These are phyloP conservation scores for Ceryle rudis DNA, from an alignment of 2,797 vertebrate species.

Conservation along the genomic window DNA sequence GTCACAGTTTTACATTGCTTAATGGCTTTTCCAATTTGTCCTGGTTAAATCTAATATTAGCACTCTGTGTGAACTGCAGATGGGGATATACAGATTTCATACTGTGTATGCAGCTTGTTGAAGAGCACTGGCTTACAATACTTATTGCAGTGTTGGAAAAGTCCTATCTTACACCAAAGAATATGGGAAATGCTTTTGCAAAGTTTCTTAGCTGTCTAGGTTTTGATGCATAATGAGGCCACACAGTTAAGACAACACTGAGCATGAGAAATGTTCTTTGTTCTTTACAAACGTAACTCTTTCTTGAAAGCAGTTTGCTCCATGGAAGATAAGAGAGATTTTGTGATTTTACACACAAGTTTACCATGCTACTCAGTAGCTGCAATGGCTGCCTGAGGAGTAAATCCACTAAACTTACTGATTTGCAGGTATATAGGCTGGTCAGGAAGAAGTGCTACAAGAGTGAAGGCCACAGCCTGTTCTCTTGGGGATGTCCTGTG, in stretches of 20 bases:
- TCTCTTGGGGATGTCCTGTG: not conserved
- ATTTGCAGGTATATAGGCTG: not conserved
- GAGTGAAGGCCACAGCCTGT: not conserved
- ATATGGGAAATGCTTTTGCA: not conserved
- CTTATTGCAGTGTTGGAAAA: not conserved
- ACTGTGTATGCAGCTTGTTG: not conserved
- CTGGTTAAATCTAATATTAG: not conserved
- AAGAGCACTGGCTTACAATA: not conserved
- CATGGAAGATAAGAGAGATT: not conserved
- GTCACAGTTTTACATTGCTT: not conserved
- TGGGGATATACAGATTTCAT: not conserved
- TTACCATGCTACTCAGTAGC: not conserved
- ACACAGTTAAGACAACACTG: not conserved
- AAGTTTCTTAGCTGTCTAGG: not conserved
- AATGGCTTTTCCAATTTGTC: constrained; percentile 32
- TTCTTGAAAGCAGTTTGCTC: not conserved
- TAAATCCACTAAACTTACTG: not conserved
- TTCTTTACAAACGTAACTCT: not conserved
- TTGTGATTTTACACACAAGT: not conserved
- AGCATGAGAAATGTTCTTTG: not conserved
- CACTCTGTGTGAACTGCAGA: not conserved
- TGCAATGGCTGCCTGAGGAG: not conserved
- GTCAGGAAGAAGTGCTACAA: not conserved
- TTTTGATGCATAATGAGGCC: not conserved
- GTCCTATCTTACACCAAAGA: not conserved